A percentile compares a stretch with the other conserved stretches of the same genome.
Conservation (phyloP, 2,113 vertebrate species). For the Syngnathus typhle region DNA sequence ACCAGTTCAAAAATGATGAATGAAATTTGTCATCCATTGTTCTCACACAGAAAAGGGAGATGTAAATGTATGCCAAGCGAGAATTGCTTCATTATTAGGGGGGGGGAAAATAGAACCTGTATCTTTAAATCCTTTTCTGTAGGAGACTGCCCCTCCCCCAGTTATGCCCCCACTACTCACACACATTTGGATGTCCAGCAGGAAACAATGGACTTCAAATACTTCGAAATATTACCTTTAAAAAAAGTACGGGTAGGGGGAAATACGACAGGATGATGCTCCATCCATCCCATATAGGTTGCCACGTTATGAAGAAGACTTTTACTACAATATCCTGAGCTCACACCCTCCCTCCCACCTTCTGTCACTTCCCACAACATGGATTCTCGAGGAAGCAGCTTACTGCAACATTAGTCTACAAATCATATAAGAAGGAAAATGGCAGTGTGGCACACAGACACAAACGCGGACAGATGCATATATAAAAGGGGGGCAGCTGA, state of each 20-base stretch:
- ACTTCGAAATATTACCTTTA: not conserved
- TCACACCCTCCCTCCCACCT: constrained; percentile 27
- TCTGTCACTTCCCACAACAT: constrained; percentile 55
- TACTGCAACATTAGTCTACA: constrained; percentile 46
- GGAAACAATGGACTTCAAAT: constrained; percentile 38
- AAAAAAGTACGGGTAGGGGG: no score
- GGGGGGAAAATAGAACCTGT: constrained; percentile 56
- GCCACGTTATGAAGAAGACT: constrained; percentile 63
- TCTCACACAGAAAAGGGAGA: not conserved
- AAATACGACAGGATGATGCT: constrained; percentile 15
- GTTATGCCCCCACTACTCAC: constrained; percentile 46
- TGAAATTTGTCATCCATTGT: no score
- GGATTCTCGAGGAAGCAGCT: constrained; percentile 52
- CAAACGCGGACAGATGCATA: not conserved
- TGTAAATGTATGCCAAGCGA: constrained; percentile 11
- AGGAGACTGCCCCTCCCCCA: constrained; percentile 66
- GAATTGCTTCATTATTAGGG: constrained; percentile 53
- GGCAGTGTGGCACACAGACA: constrained; percentile 21
- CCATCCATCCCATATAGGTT: constrained; percentile 39
- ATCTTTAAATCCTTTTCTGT: constrained; percentile 68
- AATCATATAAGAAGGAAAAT: constrained; percentile 42
- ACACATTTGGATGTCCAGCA: constrained; percentile 42
- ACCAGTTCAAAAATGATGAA: no score
- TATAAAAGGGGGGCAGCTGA: constrained; percentile 23
- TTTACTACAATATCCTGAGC: constrained; percentile 63